Base-by-base conservation (phyloP, 2,888 invertebrate species). In the Ennomos fuscantarius region DNA sequence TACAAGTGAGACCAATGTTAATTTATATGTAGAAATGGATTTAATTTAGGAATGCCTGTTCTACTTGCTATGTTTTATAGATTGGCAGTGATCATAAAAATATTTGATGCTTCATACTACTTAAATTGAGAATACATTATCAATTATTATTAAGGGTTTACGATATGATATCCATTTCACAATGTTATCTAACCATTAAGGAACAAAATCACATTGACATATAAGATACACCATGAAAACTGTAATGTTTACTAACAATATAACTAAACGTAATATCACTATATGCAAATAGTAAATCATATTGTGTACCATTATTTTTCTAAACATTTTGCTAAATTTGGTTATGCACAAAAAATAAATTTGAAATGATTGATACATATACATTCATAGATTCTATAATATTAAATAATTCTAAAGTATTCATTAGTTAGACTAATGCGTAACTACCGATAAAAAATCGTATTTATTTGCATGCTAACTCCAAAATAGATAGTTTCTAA, bases 1-100 rank as follows among this genome's bases (percentile, higher is more conserved):
- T 88, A 90, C 84, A 88, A 86, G 78, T 89, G 90, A 89, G 89
- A 90, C 90, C 89, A 89, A 68, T 74, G 79, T 84, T 80, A 79
- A 78, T 79, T 83, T 44, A 73, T 75, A 3, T 24, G 24, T 24
- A 78, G 79, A 86, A 87, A 87, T 86, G 86, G 84, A 83, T 82
- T 82, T 50, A 24, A 76, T 79, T 81, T 71, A 80, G 86, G 82
- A 87, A 84, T 85, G 82, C 79, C 86, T 74, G 77, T 72, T 76
- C 76, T 81, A 78, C 65, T 46, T 36, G 62, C 43, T 73, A 72
- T 76, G 74, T 74, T 74, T 73, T 76, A 74, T 79, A 81, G 76
- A 76, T 81, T 88, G 89, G 89, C 89, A 90, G 89, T 89, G 89
- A 81, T 72, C 76, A 73, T 73, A 81, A 66, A 74, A 72, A 36